Evolutionary conservation across 2,797 vertebrate genomes (phyloP), one percentile per base, ranked within the genome.

Genomic region (Neosilurus mollespiculum): DNA sequence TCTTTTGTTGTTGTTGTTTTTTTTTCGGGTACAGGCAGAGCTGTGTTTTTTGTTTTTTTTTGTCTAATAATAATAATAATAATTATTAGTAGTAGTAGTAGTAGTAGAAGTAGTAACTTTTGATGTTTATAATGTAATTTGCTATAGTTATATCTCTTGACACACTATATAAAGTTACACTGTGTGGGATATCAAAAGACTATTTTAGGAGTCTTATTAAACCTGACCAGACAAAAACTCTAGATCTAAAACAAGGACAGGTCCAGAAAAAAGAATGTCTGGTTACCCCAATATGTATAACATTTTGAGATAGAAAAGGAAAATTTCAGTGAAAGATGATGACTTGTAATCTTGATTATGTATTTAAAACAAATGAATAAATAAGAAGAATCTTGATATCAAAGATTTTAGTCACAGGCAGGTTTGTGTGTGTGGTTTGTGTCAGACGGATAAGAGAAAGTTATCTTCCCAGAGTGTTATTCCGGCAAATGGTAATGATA

Each of bases 401-500:
- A 51, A 26, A 78, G 8, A 1, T 78, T 53, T 65, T 78, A 30
- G 30, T 82, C 54, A 86, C 22, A 43, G 34, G 5, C 3, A 78
- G 37, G 3, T 34, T 54, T 79, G 24, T 5, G n/a, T 71, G 24
- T 71, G 37, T 67, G 71, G n/a, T 71, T 18, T 71, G 37, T 67
- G 71, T 79, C 56, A 83, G 58, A 71, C 9, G 0, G 62, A 73
- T 64, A 64, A 75, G 58, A 65, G 43, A 65, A 75, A n/a, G 20
- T 51, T 6, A 81, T 70, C 34, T 49, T 70, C 43, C n/a, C 43
- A 81, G 34, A 49, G 59, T 73, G 43, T 16, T 22, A 81, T 59
- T 54, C 49, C 15, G 59, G 65, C 54, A 78, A 80, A 56, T 59
- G 12, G 65, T 30, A 73, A n/a, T 62, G 22, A 14, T 70, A 72